These are phyloP conservation scores for Orthonychiurus folsomi DNA, from an alignment of 2,888 invertebrate genomes.

Conservation along the genomic window DNA sequence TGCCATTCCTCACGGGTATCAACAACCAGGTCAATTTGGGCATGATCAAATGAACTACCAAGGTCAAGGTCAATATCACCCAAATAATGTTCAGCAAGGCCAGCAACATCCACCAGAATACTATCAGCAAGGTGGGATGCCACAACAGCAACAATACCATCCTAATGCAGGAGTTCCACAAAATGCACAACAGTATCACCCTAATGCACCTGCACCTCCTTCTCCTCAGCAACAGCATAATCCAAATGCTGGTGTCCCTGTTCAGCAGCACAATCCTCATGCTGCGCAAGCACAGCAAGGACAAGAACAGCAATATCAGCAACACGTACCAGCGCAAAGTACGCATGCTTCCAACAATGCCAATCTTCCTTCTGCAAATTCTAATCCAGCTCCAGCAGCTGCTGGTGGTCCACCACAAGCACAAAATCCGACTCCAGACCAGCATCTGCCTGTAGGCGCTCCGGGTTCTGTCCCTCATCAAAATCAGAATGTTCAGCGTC, in stretches of 20 bases:
- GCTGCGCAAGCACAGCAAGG: not conserved
- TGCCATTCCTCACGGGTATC: slow-evolving; percentile 18
- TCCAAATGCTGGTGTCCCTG: slow-evolving; percentile 8
- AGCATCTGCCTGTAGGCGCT: no score
- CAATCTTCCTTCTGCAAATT: not conserved
- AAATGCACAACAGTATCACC: slow-evolving; percentile 41
- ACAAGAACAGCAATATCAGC: not conserved
- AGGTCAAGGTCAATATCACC: slow-evolving; percentile 35
- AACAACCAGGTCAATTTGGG: slow-evolving; percentile 32
- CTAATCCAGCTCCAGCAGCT: not conserved
- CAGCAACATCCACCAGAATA: slow-evolving; percentile 33
- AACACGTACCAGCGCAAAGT: not conserved
- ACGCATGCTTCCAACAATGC: not conserved
- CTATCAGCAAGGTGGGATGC: slow-evolving; percentile 4
- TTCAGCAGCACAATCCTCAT: slow-evolving; percentile 9
- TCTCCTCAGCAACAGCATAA: slow-evolving; percentile 20
- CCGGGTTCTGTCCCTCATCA: not conserved
- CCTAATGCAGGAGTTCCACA: slow-evolving; percentile 19
- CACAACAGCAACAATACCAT: slow-evolving; percentile 9
- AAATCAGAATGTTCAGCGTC: not conserved
- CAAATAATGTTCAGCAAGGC: slow-evolving; percentile 30
- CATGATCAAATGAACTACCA: slow-evolving; percentile 28
- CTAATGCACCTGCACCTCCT: slow-evolving; percentile 4
- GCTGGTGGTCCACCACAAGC: not conserved
- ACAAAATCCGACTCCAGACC: no score